Base-by-base conservation (phyloP, 1,140 invertebrate species). In the Helicoverpa armigera region DNA sequence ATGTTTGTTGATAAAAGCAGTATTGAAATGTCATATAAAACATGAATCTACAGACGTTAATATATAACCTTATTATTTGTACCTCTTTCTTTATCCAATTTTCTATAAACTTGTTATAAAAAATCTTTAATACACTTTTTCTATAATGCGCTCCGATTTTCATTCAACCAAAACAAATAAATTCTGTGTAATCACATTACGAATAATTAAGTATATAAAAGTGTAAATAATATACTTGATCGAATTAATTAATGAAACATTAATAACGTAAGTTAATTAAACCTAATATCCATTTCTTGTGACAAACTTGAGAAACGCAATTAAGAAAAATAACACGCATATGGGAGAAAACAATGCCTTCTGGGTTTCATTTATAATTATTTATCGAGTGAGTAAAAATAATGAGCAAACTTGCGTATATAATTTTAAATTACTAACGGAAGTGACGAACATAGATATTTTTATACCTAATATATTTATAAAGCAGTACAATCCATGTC, bases 171-270 rank as follows among this genome's bases (percentile, higher is more conserved):
- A 29, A 18, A 60, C 23, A 31, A 60, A 16, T 23, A 11, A 29
- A 35, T 63, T 51, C 56, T 61, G 43, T 50, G 56, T 61, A 75
- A 75, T 75, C 56, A 61, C 35, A 18, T 75, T 75, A 53, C 43
- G 16, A 43, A 74, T 75, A 75, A 61, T 75, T 63, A 63, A 61
- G 58, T 43, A 75, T 51, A 75, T 56, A 75, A 75, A 16, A 63
- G 43, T 61, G 73, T 63, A 51, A 63, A 63, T 75, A 75, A 75
- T 75, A 75, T 75, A 60, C 73, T 75, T 63, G 11, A 74, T 74
- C 56, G 31, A 50, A 75, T 75, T 16, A 29, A 60, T 75, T 75
- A 50, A 75, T 75, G 50, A 48, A 58, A 75, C 56, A 56, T 75
- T 63, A 63, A 75, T 75, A 56, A 7, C 70, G n/a, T 73, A 58